A percentile compares a stretch with the other conserved stretches of the same genome.
phyloP scores from a whole-genome alignment of 2,113 vertebrate genomes.

The Gavia stellata region DNA sequence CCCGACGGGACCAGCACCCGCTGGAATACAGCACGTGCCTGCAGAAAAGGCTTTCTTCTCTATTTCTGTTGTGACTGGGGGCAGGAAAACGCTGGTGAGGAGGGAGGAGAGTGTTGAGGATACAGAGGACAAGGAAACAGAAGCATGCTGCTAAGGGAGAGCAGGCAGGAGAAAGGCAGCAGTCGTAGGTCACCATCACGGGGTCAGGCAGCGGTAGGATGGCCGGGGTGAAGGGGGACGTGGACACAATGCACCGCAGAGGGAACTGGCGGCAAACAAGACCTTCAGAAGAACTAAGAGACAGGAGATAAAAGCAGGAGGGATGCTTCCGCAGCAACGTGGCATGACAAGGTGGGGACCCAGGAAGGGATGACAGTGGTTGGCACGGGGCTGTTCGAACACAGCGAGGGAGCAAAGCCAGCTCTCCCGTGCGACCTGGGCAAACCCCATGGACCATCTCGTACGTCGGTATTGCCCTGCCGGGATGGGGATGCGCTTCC shows the following conservation, averaged over 20 bases:
- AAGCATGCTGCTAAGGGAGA: background rate
- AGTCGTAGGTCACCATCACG: background rate
- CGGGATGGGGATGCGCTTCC: background rate
- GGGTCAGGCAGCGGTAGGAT: background rate
- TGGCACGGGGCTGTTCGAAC: background rate
- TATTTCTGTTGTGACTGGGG: background rate
- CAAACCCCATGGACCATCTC: background rate
- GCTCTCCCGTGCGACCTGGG: rapidly evolving
- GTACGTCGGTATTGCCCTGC: rapidly evolving
- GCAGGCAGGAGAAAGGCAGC: background rate
- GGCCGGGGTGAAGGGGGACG: rapidly evolving
- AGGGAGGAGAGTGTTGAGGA: background rate
- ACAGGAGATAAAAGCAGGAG: background rate
- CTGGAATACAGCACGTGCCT: background rate
- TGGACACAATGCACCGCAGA: background rate
- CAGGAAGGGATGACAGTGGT: background rate
- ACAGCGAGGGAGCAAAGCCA: background rate
- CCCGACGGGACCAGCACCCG: background rate
- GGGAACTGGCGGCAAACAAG: rapidly evolving
- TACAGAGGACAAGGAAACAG: background rate
- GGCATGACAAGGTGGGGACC: background rate
- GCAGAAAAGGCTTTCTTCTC: background rate
- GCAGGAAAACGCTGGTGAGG: background rate
- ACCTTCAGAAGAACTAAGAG: background rate
- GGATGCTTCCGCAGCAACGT: background rate